A percentile compares a stretch with the other conserved stretches of the same genome.
phyloP scores from a whole-genome alignment of 2,113 vertebrate species.

The Hucho hucho region DNA sequence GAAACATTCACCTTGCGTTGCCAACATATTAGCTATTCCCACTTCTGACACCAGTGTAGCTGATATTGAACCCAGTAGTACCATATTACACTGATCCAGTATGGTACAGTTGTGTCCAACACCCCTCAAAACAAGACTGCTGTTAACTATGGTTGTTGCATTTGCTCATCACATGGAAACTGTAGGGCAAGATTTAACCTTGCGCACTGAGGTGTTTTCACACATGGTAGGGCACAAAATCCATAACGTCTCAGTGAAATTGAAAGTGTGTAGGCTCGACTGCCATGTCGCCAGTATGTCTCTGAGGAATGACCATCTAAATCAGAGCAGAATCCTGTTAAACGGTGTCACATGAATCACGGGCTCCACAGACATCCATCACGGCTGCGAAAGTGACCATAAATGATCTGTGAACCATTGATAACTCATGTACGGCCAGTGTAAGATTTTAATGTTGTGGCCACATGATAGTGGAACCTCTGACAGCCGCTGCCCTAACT shows the following conservation, averaged over 20 bases:
- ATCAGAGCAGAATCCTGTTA: conserved; percentile 89
- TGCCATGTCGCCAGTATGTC: neutral
- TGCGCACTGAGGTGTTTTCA: conserved; percentile 80
- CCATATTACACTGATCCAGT: neutral
- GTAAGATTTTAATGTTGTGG: conserved; percentile 96
- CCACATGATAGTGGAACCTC: conserved; percentile 88
- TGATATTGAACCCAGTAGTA: neutral
- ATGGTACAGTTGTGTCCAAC: neutral
- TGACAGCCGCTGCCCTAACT: conserved; percentile 97
- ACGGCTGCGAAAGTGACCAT: conserved; percentile 92
- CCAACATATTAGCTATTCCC: neutral
- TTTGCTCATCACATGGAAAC: neutral
- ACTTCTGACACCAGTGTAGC: neutral
- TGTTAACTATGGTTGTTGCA: neutral
- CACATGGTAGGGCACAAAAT: conserved; percentile 83
- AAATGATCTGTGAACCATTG: conserved; percentile 99
- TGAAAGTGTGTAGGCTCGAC: conserved; percentile 80
- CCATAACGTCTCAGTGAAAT: conserved; percentile 83
- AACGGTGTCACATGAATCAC: conserved; percentile 93
- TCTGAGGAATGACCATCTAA: conserved; percentile 87
- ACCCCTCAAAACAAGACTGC: neutral
- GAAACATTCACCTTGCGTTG: neutral
- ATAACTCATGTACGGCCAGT: conserved; percentile 97
- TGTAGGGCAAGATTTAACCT: conserved; percentile 80
- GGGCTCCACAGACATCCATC: conserved; percentile 90